A percentile compares a stretch with the other conserved stretches of the same genome.
These are phyloP conservation scores for Poecilia picta DNA, from an alignment of 2,797 vertebrate genomes.

Conservation along the genomic window DNA sequence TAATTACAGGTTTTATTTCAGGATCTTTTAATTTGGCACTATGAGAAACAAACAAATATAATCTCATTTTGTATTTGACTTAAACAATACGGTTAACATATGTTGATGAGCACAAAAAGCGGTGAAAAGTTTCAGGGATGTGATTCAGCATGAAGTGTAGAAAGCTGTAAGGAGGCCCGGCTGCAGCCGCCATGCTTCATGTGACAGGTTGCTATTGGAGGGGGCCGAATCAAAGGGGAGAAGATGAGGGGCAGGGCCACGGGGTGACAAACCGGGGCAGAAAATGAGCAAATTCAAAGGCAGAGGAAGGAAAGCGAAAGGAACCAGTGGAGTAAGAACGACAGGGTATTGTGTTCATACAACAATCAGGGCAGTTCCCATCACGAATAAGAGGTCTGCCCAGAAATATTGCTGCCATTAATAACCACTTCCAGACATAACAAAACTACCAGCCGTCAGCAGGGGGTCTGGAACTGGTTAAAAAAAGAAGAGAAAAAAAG, in stretches of 20 bases:
- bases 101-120: not conserved
- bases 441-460: conserved; percentile 21
- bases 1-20: not conserved
- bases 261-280: conserved; percentile 69
- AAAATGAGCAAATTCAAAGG: conserved; percentile 87
- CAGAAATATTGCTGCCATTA: conserved; percentile 48
- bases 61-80: not conserved
- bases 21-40: not conserved
- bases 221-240: conserved; percentile 63
- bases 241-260: conserved; percentile 14
- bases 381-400: conserved; percentile 43
- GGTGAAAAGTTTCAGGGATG: not conserved
- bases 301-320: conserved; percentile 78
- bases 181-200: conserved; percentile 48
- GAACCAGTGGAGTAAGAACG: conserved; percentile 80
- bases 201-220: conserved; percentile 71
- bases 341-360: conserved; percentile 77
- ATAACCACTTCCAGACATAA: conserved; percentile 39
- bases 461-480: conserved; percentile 13
- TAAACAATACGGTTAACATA: not conserved
- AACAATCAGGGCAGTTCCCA: conserved; percentile 64
- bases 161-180: conserved; percentile 44
- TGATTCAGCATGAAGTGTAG: conserved; percentile 10
- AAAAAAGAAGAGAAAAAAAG: not conserved
- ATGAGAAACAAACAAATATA: not conserved